Evolutionary conservation across 2,113 vertebrate species (phyloP), one percentile per base, ranked within the genome.

Genomic region (Thalassarche chlororhynchos): DNA sequence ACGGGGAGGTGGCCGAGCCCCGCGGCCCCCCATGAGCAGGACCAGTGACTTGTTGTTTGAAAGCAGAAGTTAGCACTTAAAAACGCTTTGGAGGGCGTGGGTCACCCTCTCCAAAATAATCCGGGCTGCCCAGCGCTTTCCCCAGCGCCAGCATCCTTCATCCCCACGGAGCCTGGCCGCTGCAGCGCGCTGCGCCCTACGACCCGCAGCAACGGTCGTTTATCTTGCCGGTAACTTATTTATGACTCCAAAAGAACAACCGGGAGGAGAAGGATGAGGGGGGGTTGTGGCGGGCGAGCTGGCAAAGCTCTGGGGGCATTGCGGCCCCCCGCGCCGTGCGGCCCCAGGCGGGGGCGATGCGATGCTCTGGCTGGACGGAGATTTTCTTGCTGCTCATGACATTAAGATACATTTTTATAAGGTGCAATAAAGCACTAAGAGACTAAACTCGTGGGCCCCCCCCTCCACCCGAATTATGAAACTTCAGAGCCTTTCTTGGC

Each of bases 1-100:
- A 44, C 42, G 55, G 60, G 85, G 85, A 93, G 89, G 94, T 57
- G 75, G 64, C 91, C 46, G 51, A 95, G 90, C 87, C 91, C 31
- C 25, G 49, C 58, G 38, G 38, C 38, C 38, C 60, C 51, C 74
- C 55, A 47, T 0, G 0, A 57, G 75, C 34, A 65, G 36, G n/a
- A 51, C 1, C 0, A 1, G 23, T n/a, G 58, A n/a, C 17, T 24
- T n/a, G 44, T 10, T 38, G 28, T 78, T 87, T 95, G 92, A 95
- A 91, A 76, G 60, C 72, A 89, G 92, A 95, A 92, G 47, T 89
- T 60, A 64, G 12, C 32, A 95, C 89, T 95, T 93, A 58, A 79
- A 94, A 92, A 46, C 0, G 0, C 69, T 95, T 94, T 93, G 57
- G 12, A 62, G 10, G 29, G 6, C 25, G 34, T 78, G 89, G 92